Percentiles rank a stretch among this genome's conserved stretches.
Conservation (phyloP, 1,140 invertebrate species). For the Doryteuthis pealeii region DNA sequence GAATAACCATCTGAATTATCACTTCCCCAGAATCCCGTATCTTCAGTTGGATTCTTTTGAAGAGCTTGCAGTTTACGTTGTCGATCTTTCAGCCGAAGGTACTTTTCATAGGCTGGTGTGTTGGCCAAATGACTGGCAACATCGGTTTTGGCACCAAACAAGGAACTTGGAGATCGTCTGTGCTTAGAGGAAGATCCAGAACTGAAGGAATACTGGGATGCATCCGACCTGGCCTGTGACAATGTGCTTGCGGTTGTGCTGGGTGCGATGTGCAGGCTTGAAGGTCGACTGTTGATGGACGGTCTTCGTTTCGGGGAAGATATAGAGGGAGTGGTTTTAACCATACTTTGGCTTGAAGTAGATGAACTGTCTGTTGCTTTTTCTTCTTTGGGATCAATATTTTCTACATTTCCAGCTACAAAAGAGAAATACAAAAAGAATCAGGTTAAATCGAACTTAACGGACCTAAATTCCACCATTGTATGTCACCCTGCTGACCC, state of each 20-base stretch:
- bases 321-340: no score
- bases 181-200: slow-evolving; percentile 9
- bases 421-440: no score
- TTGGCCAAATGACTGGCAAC: background rate
- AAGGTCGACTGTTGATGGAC: no score
- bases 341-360: no score
- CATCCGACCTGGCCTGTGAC: background rate
- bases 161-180: slow-evolving; percentile 25
- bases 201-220: background rate
- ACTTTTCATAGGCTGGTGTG: slow-evolving; percentile 41
- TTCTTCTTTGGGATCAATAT: no score
- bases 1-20: slow-evolving; percentile 24
- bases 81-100: slow-evolving; percentile 42
- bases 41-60: slow-evolving; percentile 24
- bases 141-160: slow-evolving; percentile 1
- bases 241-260: background rate
- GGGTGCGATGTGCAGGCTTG: no score
- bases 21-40: slow-evolving; percentile 8
- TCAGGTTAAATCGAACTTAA: no score
- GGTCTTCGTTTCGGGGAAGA: no score
- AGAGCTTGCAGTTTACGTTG: slow-evolving; percentile 37
- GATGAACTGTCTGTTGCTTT: no score
- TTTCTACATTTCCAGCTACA: no score
- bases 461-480: no score
- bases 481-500: no score